Evolutionary conservation across 1,140 invertebrate species (phyloP).

Genomic region (honey bee (Apis mellifera)): Amel_HAv3.1 CM009943.2:8351001-8351500

Average conservation of each 20-base stretch:
- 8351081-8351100: too few species aligned
- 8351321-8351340: conserved; percentile 54
- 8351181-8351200: background rate
- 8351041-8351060: too few species aligned
- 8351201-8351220: background rate
- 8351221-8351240: background rate
- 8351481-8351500: conserved; percentile 36
- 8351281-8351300: conserved; percentile 11
- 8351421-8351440: conserved; percentile 58
- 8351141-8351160: too few species aligned
- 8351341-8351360: conserved; percentile 34
- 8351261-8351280: background rate
- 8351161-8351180: background rate
- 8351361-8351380: conserved; percentile 72
- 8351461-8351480: conserved; percentile 75
- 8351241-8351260: background rate
- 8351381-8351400: conserved; percentile 71
- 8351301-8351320: conserved; percentile 50
- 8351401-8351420: conserved; percentile 68
- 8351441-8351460: conserved; percentile 77
- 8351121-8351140: too few species aligned
- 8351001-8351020: too few species aligned
- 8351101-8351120: too few species aligned
- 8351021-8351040: too few species aligned
- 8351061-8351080: too few species aligned